Percentiles rank a stretch among this genome's conserved stretches.
Conservation (phyloP, 2,888 invertebrate species). For the Poecilobothrus nobilitatus region DNA sequence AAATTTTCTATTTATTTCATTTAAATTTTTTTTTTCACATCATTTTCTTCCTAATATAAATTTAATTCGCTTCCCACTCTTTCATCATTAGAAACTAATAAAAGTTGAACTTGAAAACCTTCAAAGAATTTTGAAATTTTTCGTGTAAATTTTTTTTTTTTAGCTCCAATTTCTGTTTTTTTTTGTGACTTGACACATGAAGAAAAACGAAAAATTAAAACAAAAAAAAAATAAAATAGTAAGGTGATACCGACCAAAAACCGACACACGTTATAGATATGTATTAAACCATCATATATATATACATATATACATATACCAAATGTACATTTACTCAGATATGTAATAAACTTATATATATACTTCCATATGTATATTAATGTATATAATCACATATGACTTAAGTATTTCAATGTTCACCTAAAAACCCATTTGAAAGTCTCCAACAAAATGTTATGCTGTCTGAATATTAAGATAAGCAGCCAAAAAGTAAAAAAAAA, state of each 20-base stretch:
- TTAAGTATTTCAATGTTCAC: not conserved
- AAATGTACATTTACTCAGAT: no score
- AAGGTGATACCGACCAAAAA: not conserved
- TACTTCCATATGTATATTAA: not conserved
- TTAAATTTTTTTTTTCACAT: not conserved
- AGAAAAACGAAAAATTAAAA: not conserved
- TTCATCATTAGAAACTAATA: conserved; percentile 4
- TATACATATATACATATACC: no score
- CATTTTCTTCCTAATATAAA: not conserved
- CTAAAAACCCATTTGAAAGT: conserved; percentile 6
- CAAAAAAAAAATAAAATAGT: not conserved
- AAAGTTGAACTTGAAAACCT: conserved; percentile 5
- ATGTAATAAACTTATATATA: not conserved
- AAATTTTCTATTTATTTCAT: no score
- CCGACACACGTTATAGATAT: not conserved
- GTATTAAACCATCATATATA: not conserved
- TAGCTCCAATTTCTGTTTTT: no score
- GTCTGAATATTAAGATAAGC: conserved; percentile 6
- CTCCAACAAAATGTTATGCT: conserved; percentile 6
- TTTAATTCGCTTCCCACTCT: conserved; percentile 4
- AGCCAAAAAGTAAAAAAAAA: not conserved
- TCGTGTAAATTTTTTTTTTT: no score
- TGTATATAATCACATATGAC: not conserved
- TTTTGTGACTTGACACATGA: not conserved
- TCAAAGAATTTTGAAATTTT: conserved; percentile 3